Percentiles rank a stretch among this genome's conserved stretches.
phyloP scores from a whole-genome alignment of 2,113 vertebrate species.

The Phaethornis superciliosus region DNA sequence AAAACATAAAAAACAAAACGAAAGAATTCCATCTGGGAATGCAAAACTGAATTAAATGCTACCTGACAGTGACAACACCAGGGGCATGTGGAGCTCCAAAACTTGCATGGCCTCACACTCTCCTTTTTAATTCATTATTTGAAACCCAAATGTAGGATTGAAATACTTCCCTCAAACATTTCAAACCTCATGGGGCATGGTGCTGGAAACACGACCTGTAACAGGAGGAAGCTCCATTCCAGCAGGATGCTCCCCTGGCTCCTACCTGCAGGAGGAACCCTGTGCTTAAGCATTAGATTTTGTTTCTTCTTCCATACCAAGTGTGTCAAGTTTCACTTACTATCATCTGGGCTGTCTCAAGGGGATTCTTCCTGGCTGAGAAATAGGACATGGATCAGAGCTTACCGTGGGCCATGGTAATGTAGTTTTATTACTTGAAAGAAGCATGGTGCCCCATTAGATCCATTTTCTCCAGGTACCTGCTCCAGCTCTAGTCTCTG shows the following conservation, averaged over 20 bases:
- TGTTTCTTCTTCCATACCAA: background rate
- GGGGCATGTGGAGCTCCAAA: background rate
- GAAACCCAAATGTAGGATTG: too few relatives aligned
- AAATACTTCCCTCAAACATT: background rate
- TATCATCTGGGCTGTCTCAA: background rate
- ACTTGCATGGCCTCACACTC: rapidly evolving
- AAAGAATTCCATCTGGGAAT: background rate
- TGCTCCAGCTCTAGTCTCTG: background rate
- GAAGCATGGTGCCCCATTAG: background rate
- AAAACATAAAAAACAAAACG: too few relatives aligned
- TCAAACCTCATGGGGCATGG: rapidly evolving
- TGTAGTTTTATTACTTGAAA: background rate
- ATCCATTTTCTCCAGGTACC: background rate
- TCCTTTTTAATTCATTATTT: background rate
- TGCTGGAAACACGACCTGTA: background rate
- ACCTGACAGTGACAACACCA: too few relatives aligned
- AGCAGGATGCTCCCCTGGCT: background rate
- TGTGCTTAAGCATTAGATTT: background rate
- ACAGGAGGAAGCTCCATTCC: background rate
- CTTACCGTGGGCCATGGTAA: background rate
- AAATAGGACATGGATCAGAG: background rate
- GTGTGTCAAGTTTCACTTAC: background rate
- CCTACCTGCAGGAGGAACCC: too few relatives aligned
- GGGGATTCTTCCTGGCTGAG: background rate
- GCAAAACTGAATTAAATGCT: rapidly evolving